A percentile compares a stretch with the other conserved stretches of the same genome.
These are phyloP conservation scores for Montipora capricornis DNA, from an alignment of 64 coral and sea anemone species.

Conservation along the genomic window DNA sequence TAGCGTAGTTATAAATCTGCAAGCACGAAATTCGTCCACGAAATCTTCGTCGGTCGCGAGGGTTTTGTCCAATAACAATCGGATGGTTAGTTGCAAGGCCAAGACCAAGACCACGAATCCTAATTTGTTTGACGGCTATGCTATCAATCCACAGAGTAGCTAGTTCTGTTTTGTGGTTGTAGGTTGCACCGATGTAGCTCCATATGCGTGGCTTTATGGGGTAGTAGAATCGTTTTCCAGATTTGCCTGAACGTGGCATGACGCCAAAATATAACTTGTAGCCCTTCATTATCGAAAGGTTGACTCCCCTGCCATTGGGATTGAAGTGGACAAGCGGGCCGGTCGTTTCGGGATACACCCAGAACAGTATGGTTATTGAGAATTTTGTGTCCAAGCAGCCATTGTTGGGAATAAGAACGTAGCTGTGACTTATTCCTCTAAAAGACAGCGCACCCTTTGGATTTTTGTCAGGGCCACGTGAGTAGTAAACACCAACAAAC, in stretches of 20 bases:
- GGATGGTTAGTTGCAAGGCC: constrained; percentile 61
- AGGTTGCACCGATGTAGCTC: constrained; percentile 81
- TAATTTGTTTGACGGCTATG: constrained; percentile 14
- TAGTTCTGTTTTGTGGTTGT: constrained; percentile 45
- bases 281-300: constrained; percentile 29
- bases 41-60: constrained; percentile 43
- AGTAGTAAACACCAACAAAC: constrained; percentile 44
- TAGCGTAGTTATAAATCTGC: constrained; percentile 74
- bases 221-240: background rate
- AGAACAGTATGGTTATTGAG: constrained; percentile 70
- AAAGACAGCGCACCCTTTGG: constrained; percentile 47
- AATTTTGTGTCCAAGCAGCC: constrained; percentile 71
- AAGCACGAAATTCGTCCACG: constrained; percentile 73
- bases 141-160: constrained; percentile 62
- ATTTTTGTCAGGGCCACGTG: constrained; percentile 48
- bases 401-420: constrained; percentile 73
- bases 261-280: constrained; percentile 37
- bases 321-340: constrained; percentile 73
- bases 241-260: background rate
- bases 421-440: constrained; percentile 66
- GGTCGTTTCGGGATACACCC: constrained; percentile 71
- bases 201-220: constrained; percentile 50
- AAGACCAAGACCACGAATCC: constrained; percentile 41
- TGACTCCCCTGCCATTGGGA: constrained; percentile 34
- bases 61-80: constrained; percentile 50